Conservation (phyloP, 2,797 vertebrate genomes). For the Mormyrops boulengeri region DNA sequence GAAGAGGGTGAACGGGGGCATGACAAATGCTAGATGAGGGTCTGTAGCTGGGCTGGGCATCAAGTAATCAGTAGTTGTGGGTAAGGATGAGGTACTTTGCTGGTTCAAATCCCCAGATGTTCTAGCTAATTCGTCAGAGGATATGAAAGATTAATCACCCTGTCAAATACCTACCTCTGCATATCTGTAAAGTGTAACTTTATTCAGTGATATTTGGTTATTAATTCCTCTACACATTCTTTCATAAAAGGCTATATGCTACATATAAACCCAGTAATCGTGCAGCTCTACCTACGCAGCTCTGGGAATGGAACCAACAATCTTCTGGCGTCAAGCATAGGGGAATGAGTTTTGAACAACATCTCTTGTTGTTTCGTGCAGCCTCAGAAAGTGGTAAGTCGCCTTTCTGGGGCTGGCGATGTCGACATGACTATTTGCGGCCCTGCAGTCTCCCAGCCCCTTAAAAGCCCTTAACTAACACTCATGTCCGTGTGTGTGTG, state of each 20-base stretch:
- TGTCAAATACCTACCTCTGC: neutral
- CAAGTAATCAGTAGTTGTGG: neutral
- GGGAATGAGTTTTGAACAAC: slow-evolving; percentile 38
- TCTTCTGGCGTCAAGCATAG: slow-evolving; percentile 15
- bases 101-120: neutral
- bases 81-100: neutral
- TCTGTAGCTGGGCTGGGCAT: neutral
- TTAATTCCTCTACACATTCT: neutral
- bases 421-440: slow-evolving; percentile 14
- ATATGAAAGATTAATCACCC: neutral
- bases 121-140: neutral
- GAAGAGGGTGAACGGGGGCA: neutral
- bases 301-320: neutral
- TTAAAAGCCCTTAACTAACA: slow-evolving; percentile 19
- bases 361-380: slow-evolving; percentile 12
- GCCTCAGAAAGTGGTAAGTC: slow-evolving; percentile 31
- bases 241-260: neutral
- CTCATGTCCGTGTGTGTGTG: neutral
- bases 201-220: neutral
- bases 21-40: neutral
- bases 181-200: neutral
- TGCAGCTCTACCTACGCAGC: neutral
- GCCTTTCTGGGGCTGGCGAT: slow-evolving; percentile 8
- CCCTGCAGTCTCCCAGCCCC: slow-evolving; percentile 6
- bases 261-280: neutral